Conservation (phyloP, 2,888 invertebrate species). For the Tipula vernalis region DNA sequence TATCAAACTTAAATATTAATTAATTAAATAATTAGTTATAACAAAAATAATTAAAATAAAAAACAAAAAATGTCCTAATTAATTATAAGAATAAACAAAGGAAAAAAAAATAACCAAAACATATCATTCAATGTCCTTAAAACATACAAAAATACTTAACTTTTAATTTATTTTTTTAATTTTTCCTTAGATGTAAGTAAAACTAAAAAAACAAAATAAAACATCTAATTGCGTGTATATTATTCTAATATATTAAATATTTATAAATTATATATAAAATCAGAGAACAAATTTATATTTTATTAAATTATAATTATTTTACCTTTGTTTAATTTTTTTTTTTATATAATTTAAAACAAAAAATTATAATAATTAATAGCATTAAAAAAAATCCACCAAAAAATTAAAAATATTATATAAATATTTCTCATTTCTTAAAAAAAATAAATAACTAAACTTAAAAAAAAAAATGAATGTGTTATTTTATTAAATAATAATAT, state of each 20-base stretch:
- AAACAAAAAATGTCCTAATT: slow-evolving; percentile 5
- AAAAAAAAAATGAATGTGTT: not conserved
- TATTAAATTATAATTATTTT: not conserved
- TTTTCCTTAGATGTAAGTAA: slow-evolving; percentile 7
- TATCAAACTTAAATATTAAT: slow-evolving; percentile 12
- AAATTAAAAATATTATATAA: not conserved
- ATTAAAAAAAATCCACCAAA: not conserved
- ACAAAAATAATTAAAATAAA: slow-evolving; percentile 5
- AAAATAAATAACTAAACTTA: not conserved
- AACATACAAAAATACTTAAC: slow-evolving; percentile 13
- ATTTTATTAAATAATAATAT: not conserved
- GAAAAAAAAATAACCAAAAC: slow-evolving; percentile 16
- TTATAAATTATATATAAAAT: slow-evolving; percentile 11
- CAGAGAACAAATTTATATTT: slow-evolving; percentile 4
- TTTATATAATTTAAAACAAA: not conserved
- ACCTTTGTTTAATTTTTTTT: not conserved
- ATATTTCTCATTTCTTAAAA: not conserved
- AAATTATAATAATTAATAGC: not conserved
- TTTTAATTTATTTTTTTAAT: not conserved
- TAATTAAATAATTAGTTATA: slow-evolving; percentile 8
- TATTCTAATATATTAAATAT: not conserved
- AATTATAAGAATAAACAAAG: slow-evolving; percentile 12
- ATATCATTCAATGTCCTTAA: slow-evolving; percentile 19
- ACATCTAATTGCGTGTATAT: slow-evolving; percentile 9
- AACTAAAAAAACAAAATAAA: slow-evolving; percentile 7